phyloP scores from a whole-genome alignment of 2,797 vertebrate genomes.

The Tolypeutes matacus region DNA sequence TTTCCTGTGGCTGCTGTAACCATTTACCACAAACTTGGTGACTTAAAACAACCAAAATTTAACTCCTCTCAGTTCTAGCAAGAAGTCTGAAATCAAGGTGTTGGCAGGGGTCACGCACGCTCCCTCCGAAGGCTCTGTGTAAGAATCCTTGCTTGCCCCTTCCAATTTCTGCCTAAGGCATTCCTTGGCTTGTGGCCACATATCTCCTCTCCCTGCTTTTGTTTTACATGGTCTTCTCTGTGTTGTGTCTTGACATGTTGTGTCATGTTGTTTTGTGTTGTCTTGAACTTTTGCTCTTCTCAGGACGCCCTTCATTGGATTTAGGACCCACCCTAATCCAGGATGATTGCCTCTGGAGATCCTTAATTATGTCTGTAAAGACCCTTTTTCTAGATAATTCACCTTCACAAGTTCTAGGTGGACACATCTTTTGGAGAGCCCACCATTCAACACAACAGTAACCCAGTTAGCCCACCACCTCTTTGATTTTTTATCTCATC shows the following conservation, averaged over 20 bases:
- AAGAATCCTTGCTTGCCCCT: not conserved
- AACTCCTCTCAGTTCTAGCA: too few species aligned
- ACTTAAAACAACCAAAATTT: too few species aligned
- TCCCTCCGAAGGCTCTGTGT: not conserved
- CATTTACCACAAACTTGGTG: too few species aligned
- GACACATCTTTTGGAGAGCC: not conserved
- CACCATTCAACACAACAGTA: fast-evolving
- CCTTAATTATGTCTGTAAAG: not conserved
- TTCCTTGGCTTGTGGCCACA: not conserved
- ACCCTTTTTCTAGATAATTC: not conserved
- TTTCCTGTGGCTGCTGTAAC: not conserved
- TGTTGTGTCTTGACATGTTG: not conserved
- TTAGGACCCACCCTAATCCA: not conserved
- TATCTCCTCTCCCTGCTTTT: not conserved
- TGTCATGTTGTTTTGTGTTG: not conserved
- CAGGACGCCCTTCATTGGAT: not conserved
- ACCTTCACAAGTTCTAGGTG: not conserved
- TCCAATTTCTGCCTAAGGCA: too few species aligned
- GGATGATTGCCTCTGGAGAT: not conserved
- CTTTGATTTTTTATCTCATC: not conserved
- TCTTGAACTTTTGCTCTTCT: too few species aligned
- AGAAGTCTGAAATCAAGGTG: not conserved
- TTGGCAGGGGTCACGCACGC: too few species aligned
- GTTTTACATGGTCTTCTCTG: not conserved
- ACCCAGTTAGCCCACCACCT: not conserved